Evolutionary conservation across 2,888 invertebrate species (phyloP), one percentile per base, ranked within the genome.

Genomic region (Metacarcinus magister): DNA sequence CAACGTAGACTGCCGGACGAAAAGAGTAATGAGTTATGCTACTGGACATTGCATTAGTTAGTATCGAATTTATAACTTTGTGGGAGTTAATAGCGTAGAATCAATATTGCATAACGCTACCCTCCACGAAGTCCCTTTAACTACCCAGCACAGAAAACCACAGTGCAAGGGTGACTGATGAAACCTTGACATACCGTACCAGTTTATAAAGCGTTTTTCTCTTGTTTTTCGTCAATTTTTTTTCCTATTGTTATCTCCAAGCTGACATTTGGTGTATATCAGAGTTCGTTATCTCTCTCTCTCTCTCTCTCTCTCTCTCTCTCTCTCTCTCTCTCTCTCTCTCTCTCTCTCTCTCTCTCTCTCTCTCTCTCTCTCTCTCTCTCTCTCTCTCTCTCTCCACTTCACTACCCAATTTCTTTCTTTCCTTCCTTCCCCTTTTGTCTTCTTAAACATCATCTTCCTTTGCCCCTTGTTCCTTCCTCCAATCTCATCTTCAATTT

Each of bases 141-240:
- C 82, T 82, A 32, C 32, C 82, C 8, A 82, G 82, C 82, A 82
- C 32, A 82, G 82, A 82, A 82, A 82, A 82, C 82, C 32, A 82
- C 82, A 82, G 23, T 82, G 32, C 16, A 82, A 32, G 32, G 82
- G 28, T 82, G 82, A 32, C 82, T 82, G 32, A 32, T 82, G 32
- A 28, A 82, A 82, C 82, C 28, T 10, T 32, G 32, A 82, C 82
- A 82, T 32, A 2, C 8, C 7, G 13, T 23, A n/a, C 67, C 0
- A n/a, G 67, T n/a, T 67, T n/a, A n/a, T n/a, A n/a, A 23, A n/a
- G 23, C n/a, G 23, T 67, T 67, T 0, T 67, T n/a, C 8, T n/a
- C 23, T 67, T 67, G 67, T 67, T 67, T 67, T 67, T 67, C n/a
- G 4, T 8, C 16, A 0, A 10, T 16, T 54, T 54, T 54, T 19